Percentiles rank a stretch among this genome's conserved stretches.
These are phyloP conservation scores for Halcyon badia DNA, from an alignment of 2,797 vertebrate genomes.

Conservation along the genomic window DNA sequence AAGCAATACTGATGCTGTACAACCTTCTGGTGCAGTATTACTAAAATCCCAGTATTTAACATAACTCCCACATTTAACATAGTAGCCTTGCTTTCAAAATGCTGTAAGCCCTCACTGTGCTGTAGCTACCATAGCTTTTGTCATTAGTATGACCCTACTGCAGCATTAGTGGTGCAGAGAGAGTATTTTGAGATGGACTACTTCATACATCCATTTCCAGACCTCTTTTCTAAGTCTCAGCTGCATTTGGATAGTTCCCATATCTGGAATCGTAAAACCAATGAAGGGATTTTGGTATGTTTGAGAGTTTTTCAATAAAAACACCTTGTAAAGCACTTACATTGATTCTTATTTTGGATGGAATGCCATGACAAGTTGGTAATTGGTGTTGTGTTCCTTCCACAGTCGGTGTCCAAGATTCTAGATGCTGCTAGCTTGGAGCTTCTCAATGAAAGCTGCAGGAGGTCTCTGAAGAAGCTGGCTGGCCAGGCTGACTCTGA, in stretches of 20 bases:
- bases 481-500: constrained; percentile 88
- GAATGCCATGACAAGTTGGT: not conserved
- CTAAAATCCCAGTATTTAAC: not conserved
- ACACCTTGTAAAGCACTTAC: fast-evolving
- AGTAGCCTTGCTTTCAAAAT: not conserved
- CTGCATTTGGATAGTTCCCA: not conserved
- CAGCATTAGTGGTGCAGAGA: not conserved
- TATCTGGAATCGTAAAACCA: not conserved
- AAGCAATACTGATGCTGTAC: not conserved
- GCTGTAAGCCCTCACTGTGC: not conserved
- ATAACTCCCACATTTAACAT: not conserved
- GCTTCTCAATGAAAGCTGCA: constrained; percentile 90
- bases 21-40: not conserved
- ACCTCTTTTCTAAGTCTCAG: not conserved
- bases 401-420: constrained; percentile 90
- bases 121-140: not conserved
- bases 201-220: not conserved
- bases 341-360: not conserved
- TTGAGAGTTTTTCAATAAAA: not conserved
- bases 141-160: not conserved
- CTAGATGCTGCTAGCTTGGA: constrained; percentile 94
- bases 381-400: not conserved
- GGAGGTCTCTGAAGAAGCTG: constrained; percentile 94
- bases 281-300: not conserved
- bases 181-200: not conserved